Percentiles rank a stretch among this genome's conserved stretches.
These are phyloP conservation scores for Drosophila vallismaia DNA, from an alignment of 2,888 invertebrate genomes.

Conservation along the genomic window DNA sequence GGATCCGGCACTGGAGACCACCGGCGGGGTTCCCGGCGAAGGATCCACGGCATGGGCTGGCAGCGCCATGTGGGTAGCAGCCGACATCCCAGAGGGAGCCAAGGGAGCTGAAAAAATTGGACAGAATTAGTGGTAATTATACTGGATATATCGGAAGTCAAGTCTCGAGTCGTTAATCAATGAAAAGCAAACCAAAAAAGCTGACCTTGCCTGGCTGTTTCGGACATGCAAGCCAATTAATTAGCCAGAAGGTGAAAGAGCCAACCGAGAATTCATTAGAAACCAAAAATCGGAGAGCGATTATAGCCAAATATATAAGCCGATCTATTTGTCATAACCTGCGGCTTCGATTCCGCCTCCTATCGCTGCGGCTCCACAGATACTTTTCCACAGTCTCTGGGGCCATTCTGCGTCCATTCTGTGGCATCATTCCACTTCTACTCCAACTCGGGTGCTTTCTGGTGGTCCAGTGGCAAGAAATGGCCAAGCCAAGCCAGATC, in stretches of 20 bases:
- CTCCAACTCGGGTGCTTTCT: conserved; percentile 39
- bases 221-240: conserved; percentile 28
- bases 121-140: neutral
- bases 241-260: conserved; percentile 4
- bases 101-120: neutral
- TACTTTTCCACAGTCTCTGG: neutral
- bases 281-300: no score
- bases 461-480: conserved; percentile 27
- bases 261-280: no score
- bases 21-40: conserved; percentile 38
- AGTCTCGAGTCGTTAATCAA: conserved; percentile 3
- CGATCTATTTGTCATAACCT: no score
- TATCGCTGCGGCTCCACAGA: neutral
- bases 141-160: neutral
- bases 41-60: conserved; percentile 65
- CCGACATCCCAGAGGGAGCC: conserved; percentile 48
- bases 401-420: neutral
- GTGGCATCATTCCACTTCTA: conserved; percentile 18
- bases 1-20: neutral
- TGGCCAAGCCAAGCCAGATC: neutral
- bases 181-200: neutral
- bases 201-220: conserved; percentile 20
- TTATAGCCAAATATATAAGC: no score
- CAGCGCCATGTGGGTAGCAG: conserved; percentile 66
- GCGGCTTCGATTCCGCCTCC: neutral